phyloP scores from a whole-genome alignment of 2,113 vertebrate species.

The Patagioenas fasciata region DNA sequence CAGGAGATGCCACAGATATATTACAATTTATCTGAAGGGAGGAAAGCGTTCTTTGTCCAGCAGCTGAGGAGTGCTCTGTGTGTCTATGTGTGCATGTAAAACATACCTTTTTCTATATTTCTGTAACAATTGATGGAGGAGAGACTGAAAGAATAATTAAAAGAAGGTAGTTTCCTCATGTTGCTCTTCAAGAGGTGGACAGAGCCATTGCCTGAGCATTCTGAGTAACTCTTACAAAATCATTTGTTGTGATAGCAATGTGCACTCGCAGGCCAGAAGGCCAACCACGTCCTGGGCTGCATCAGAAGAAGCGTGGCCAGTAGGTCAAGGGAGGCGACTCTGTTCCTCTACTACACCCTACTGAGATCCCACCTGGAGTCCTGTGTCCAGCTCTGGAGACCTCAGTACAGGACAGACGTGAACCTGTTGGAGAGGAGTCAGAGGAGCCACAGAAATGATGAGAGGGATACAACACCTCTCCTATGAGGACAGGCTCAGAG shows the following conservation, averaged over 20 bases:
- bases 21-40: neutral
- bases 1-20: neutral
- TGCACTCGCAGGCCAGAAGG: too few relatives aligned
- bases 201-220: constrained; percentile 1
- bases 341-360: too few relatives aligned
- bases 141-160: neutral
- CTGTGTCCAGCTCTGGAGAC: too few relatives aligned
- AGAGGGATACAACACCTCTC: too few relatives aligned
- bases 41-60: neutral
- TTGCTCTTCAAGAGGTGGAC: constrained; percentile 27
- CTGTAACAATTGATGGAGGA: neutral
- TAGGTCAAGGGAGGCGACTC: too few relatives aligned
- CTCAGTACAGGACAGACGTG: too few relatives aligned
- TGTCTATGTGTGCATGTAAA: neutral
- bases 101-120: neutral
- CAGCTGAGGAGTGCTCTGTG: neutral
- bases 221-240: constrained; percentile 27
- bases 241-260: constrained; percentile 21
- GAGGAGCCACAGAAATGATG: too few relatives aligned
- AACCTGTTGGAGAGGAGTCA: too few relatives aligned
- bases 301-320: too few relatives aligned
- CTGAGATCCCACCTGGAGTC: too few relatives aligned
- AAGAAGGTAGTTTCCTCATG: neutral
- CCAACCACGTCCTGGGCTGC: too few relatives aligned
- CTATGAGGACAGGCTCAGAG: too few relatives aligned